Conservation (phyloP, 2,888 invertebrate genomes). For the Spodoptera littoralis region DNA sequence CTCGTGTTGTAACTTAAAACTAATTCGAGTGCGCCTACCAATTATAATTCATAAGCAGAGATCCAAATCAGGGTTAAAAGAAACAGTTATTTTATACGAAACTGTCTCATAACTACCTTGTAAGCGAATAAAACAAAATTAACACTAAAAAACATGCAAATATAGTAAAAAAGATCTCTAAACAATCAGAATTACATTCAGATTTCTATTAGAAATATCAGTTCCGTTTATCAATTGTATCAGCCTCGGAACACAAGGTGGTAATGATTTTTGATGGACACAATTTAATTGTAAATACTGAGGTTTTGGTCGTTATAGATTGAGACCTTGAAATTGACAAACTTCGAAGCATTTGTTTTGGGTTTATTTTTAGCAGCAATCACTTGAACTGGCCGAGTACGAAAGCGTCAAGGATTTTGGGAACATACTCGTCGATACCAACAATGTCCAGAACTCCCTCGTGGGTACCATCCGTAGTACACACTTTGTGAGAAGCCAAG, state of each 20-base stretch:
- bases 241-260: constrained; percentile 73
- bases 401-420: constrained; percentile 90
- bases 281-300: constrained; percentile 71
- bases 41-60: constrained; percentile 67
- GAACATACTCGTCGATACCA: constrained; percentile 90
- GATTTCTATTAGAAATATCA: constrained; percentile 43
- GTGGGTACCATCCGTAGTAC: constrained; percentile 82
- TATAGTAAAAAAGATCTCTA: constrained; percentile 50
- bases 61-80: constrained; percentile 64
- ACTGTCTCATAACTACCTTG: constrained; percentile 53
- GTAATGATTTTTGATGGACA: constrained; percentile 62
- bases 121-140: constrained; percentile 60
- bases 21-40: constrained; percentile 61
- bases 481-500: constrained; percentile 86
- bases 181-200: constrained; percentile 59
- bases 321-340: constrained; percentile 55
- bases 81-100: constrained; percentile 52
- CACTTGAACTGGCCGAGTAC: constrained; percentile 87
- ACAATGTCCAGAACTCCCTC: constrained; percentile 89
- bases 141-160: constrained; percentile 58
- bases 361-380: constrained; percentile 36
- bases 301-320: constrained; percentile 69
- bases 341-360: constrained; percentile 39
- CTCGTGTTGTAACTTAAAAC: constrained; percentile 48
- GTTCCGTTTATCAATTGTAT: constrained; percentile 49